Conservation (phyloP, 2,888 invertebrate genomes). For the Adineta ricciae region DNA sequence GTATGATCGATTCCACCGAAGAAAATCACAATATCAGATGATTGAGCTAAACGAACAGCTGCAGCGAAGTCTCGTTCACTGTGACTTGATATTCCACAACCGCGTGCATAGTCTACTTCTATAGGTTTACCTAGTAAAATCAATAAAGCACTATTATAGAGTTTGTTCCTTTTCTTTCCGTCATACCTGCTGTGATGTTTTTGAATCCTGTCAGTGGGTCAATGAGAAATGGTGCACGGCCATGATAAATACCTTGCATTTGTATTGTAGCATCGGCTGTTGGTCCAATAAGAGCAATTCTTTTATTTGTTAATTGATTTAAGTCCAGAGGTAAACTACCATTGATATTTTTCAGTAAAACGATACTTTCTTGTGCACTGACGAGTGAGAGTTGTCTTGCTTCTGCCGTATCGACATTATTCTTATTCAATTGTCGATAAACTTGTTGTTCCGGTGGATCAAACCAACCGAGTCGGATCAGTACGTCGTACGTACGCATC, state of each 20-base stretch:
- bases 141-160: neutral
- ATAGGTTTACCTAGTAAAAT: neutral
- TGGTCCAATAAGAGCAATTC: neutral
- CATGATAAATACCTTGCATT: neutral
- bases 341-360: neutral
- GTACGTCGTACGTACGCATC: neutral
- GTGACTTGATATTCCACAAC: neutral
- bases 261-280: neutral
- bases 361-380: neutral
- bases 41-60: neutral
- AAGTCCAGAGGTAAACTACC: neutral
- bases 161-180: neutral
- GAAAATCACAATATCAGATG: neutral
- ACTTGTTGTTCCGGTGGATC: neutral
- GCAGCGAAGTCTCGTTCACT: neutral
- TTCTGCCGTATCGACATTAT: neutral
- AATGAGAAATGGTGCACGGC: neutral
- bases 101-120: neutral
- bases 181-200: neutral
- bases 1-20: neutral
- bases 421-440: neutral
- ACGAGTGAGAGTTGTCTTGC: neutral
- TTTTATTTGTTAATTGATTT: neutral
- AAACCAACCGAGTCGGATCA: neutral
- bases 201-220: neutral